Base-by-base conservation (phyloP, 1,140 invertebrate genomes). In the Papilio glaucus region DNA sequence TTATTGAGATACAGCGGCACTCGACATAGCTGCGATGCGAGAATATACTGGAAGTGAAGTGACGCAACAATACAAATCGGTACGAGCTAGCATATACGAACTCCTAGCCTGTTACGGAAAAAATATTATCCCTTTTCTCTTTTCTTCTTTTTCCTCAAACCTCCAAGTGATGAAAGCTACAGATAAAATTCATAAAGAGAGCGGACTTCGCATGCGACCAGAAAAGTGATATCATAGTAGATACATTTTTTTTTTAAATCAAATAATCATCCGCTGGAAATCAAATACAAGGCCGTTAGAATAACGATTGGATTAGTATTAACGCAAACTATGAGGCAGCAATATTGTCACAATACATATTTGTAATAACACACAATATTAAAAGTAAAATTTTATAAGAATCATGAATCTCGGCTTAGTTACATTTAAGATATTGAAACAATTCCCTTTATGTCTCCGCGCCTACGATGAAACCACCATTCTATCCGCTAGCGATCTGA, bases 1-100 rank as follows among this genome's bases (percentile, higher is more conserved):
- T 90, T 89, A 91, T 90, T 86, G 83, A 82, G 80, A 85, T 81
- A 80, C 84, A 77, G 53, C 63, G 74, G 41, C 71, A 72, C 72
- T 62, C 24, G 72, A 72, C 82, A 73, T 78, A 77, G 76, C 77
- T 76, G 72, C 74, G 18, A 45, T 70, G 39, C 38, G 24, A 38
- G 42, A 26, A 24, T 49, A 53, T 49, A 33, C 42, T 68, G 24
- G 18, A 57, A 57, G 21, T 57, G 10, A 24, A 24, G 21, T 57
- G 49, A 57, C 49, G 49, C 49, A 57, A 57, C 21, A 57, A 57
- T 57, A 57, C 24, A 57, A 26, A 57, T 57, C n/a, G n/a, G n/a
- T n/a, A n/a, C n/a, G n/a, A n/a, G n/a, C n/a, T n/a, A n/a, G 49
- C 4, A 9, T 24, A 57, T 26, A 57, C 9, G 21, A 21, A 9